A percentile compares a stretch with the other conserved stretches of the same genome.
Conservation (phyloP, 2,888 invertebrate species). For the Caenorhabditis sulstoni region DNA sequence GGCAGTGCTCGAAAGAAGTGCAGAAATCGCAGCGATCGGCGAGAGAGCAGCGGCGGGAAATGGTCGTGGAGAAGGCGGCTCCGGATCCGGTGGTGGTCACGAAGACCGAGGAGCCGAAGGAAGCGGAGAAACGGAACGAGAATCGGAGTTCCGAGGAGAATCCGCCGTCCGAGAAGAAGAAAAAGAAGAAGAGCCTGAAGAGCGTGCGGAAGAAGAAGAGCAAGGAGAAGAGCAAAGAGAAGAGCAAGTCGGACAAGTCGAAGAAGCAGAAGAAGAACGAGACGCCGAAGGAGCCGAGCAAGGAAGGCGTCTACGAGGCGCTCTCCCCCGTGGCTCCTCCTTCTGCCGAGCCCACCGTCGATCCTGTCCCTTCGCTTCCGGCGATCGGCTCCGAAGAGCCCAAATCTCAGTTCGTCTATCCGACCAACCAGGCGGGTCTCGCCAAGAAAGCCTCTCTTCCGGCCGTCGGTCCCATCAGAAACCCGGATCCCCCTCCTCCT, state of each 20-base stretch:
- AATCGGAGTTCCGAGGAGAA: constrained; percentile 2
- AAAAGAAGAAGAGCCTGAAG: not conserved
- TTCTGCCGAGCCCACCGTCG: not conserved
- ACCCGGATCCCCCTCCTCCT: no score
- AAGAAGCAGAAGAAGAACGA: not conserved
- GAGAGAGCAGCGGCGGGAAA: constrained; percentile 12
- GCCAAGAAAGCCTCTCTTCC: no score
- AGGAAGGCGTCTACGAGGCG: not conserved
- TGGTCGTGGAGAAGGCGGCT: not conserved
- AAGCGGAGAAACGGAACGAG: not conserved
- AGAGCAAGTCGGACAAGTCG: constrained; percentile 10
- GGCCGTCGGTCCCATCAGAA: no score
- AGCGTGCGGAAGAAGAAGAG: constrained; percentile 4
- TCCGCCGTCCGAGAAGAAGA: not conserved
- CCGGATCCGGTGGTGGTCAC: not conserved
- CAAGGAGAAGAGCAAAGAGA: constrained; percentile 2
- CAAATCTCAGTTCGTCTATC: not conserved
- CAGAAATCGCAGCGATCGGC: constrained; percentile 18
- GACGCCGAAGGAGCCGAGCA: not conserved
- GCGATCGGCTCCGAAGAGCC: not conserved
- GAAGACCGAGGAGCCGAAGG: not conserved
- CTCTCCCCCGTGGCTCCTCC: not conserved
- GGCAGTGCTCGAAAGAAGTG: constrained; percentile 32
- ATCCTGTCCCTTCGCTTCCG: not conserved
- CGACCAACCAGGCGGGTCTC: no score